Evolutionary conservation across 2,113 vertebrate genomes (phyloP).

Genomic region (Dasyurus viverrinus): DNA sequence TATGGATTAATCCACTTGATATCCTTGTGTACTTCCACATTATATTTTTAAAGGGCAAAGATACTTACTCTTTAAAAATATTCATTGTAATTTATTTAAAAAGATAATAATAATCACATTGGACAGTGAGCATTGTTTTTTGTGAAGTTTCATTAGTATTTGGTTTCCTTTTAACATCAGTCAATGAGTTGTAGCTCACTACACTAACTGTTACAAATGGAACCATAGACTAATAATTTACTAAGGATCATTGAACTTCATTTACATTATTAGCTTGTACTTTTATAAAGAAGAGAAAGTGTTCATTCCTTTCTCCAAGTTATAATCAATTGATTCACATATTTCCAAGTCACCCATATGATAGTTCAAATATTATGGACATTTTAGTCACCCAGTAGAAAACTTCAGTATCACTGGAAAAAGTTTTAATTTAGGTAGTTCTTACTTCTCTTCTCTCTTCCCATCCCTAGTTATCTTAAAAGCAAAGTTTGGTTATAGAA

Average conservation of each 20-base stretch:
- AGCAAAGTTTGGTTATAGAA: not conserved
- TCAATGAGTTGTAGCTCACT: slow-evolving; percentile 35
- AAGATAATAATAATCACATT: slow-evolving; percentile 29
- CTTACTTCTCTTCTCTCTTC: not conserved
- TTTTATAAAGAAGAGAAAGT: slow-evolving; percentile 55
- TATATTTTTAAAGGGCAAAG: slow-evolving; percentile 31
- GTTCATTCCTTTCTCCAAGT: slow-evolving; percentile 54
- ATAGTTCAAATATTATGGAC: not conserved
- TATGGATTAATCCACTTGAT: slow-evolving; percentile 20
- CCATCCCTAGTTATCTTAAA: not conserved
- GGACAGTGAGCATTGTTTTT: slow-evolving; percentile 40
- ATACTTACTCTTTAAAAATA: too few species aligned
- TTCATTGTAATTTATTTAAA: not conserved
- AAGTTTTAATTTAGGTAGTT: not conserved
- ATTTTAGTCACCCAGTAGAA: slow-evolving; percentile 18
- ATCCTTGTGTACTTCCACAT: slow-evolving; percentile 9
- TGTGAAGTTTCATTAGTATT: slow-evolving; percentile 25
- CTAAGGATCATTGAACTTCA: slow-evolving; percentile 63
- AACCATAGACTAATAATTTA: slow-evolving; percentile 56
- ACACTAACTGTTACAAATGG: slow-evolving; percentile 49
- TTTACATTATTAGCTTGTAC: slow-evolving; percentile 50
- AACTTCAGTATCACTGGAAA: not conserved
- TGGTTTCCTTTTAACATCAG: slow-evolving; percentile 38
- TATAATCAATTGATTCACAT: slow-evolving; percentile 12
- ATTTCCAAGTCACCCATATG: slow-evolving; percentile 33